Evolutionary conservation across 2,888 invertebrate species (phyloP), one percentile per base, ranked within the genome.

Genomic region (Drosophila falleni): DNA sequence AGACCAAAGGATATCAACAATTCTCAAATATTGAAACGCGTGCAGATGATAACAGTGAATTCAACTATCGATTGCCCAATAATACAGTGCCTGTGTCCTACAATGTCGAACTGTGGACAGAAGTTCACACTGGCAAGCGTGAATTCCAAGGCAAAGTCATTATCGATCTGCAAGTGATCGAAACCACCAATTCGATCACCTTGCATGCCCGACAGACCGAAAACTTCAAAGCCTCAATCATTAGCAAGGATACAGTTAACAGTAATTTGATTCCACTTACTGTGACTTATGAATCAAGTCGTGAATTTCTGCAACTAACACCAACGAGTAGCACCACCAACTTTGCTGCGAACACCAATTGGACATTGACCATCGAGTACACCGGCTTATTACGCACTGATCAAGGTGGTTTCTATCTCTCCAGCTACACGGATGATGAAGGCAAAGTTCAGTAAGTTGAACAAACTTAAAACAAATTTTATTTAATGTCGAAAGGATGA

Each of bases 341-440:
- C 2, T 78, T 83, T 23, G 37, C 29, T 0, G 49, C 89, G 0
- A 90, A 93, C 1, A 90, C 90, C 13, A 92, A 93, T 0, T 94
- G 95, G 81, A 91, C 89, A 0, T 78, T 95, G 1, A 90, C 92
- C 44, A 94, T 96, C 68, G 82, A 91, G 0, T 97, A 95, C 81
- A 89, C 87, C 0, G 95, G 95, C 0, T 89, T 90, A 5, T 94
- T 95, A 31, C 94, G 94, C 53, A 92, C 93, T 2, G 94, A 95
- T 61, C 94, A 95, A 92, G 94, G 94, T 47, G 96, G 96, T 11
- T 94, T 96, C 54, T 95, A 95, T 69, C 88, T 94, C 0, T 95
- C 95, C 4, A 94, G 93, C 0, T 95, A 95, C 55, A 55, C 56
- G 5, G 76, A 83, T n/a, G 73, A 88, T 3, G 26, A 54, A n/a